Evolutionary conservation across 1,140 invertebrate genomes (phyloP).

Genomic region (Tetranychus cinnabarinus): DNA sequence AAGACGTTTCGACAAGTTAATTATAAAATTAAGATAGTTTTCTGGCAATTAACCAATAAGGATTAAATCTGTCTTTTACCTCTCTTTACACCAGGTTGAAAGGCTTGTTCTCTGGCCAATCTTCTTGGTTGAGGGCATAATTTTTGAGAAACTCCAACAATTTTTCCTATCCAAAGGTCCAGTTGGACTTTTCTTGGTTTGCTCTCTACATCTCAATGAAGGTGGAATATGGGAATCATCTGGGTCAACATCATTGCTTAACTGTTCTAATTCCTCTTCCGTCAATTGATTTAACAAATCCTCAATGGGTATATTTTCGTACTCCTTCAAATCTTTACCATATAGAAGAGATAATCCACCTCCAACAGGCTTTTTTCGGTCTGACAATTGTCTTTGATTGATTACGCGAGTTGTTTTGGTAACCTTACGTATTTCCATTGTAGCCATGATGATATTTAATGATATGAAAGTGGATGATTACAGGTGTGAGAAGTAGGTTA

Average conservation of each 20-base stretch:
- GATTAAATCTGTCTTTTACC: constrained; percentile 33
- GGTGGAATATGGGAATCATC: constrained; percentile 93
- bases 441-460: too few species aligned
- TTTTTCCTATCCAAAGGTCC: constrained; percentile 88
- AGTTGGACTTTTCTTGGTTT: constrained; percentile 79
- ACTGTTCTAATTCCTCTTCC: constrained; percentile 81
- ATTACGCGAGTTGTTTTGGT: constrained; percentile 8
- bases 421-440: neutral
- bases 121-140: constrained; percentile 85
- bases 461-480: too few species aligned
- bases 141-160: constrained; percentile 82
- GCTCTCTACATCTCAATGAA: constrained; percentile 77
- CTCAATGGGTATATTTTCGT: constrained; percentile 90
- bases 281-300: constrained; percentile 77
- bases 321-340: constrained; percentile 72
- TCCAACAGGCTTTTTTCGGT: neutral
- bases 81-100: constrained; percentile 57
- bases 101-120: constrained; percentile 90
- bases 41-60: too few species aligned
- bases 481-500: too few species aligned
- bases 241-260: constrained; percentile 95
- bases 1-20: too few species aligned
- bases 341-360: constrained; percentile 33
- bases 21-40: too few species aligned
- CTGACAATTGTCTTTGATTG: neutral